These are phyloP conservation scores for Lamprologus lemairii DNA, from an alignment of 2,113 vertebrate species.

Conservation along the genomic window DNA sequence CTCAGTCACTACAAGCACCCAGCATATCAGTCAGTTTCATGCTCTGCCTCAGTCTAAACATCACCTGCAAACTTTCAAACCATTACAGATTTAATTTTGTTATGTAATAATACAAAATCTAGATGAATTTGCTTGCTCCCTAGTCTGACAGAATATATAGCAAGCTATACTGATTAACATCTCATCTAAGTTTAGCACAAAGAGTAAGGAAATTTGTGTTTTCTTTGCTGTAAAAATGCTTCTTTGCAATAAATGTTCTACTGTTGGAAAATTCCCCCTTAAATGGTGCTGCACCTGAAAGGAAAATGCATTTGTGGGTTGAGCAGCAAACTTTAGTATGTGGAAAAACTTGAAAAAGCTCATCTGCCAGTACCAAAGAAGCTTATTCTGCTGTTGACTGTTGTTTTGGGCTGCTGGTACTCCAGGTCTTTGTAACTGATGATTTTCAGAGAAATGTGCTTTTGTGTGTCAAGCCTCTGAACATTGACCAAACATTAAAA, in stretches of 20 bases:
- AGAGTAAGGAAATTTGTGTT: neutral
- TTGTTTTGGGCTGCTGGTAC: neutral
- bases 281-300: neutral
- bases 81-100: neutral
- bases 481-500: neutral
- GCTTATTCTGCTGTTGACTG: neutral
- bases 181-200: neutral
- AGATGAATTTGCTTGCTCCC: neutral
- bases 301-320: neutral
- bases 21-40: neutral
- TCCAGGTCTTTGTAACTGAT: neutral
- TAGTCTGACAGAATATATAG: neutral
- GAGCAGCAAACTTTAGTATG: neutral
- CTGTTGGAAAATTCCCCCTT: neutral
- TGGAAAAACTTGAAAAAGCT: neutral
- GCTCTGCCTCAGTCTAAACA: neutral
- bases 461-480: neutral
- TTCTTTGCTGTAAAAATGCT: neutral
- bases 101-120: neutral
- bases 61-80: neutral
- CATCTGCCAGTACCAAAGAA: neutral
- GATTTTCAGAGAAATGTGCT: neutral
- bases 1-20: constrained; percentile 71
- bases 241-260: neutral
- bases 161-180: neutral